A percentile compares a stretch with the other conserved stretches of the same genome.
phyloP scores from a whole-genome alignment of 2,797 vertebrate species.

The Poeciliopsis presidionis region DNA sequence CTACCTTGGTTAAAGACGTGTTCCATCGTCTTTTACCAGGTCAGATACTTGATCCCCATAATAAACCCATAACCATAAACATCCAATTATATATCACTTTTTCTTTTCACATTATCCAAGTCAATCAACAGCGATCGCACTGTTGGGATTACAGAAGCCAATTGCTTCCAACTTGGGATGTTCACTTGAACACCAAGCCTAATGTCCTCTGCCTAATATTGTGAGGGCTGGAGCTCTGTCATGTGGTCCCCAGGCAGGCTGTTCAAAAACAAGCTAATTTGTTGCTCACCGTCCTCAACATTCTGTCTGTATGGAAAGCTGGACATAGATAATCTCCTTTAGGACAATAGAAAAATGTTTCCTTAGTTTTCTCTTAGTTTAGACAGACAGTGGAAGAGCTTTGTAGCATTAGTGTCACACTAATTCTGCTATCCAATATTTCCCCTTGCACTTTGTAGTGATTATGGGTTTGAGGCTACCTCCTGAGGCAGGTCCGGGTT shows the following conservation, averaged over 20 bases:
- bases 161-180: neutral
- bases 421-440: neutral
- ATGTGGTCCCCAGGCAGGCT: neutral
- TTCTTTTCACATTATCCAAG: neutral
- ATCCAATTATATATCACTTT: neutral
- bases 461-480: neutral
- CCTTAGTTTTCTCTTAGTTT: neutral
- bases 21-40: neutral
- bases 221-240: neutral
- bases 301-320: neutral
- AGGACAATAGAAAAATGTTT: no score
- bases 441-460: neutral
- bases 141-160: neutral
- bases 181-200: neutral
- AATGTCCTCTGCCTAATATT: neutral
- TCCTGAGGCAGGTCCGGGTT: neutral
- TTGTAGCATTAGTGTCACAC: neutral
- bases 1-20: neutral
- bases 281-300: neutral
- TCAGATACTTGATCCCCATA: neutral
- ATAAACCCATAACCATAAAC: neutral
- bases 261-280: neutral
- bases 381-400: neutral
- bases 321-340: neutral
- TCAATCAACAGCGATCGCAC: neutral